Evolutionary conservation across 1,140 invertebrate species (phyloP).

Genomic region (Campoletis sonorensis): DNA sequence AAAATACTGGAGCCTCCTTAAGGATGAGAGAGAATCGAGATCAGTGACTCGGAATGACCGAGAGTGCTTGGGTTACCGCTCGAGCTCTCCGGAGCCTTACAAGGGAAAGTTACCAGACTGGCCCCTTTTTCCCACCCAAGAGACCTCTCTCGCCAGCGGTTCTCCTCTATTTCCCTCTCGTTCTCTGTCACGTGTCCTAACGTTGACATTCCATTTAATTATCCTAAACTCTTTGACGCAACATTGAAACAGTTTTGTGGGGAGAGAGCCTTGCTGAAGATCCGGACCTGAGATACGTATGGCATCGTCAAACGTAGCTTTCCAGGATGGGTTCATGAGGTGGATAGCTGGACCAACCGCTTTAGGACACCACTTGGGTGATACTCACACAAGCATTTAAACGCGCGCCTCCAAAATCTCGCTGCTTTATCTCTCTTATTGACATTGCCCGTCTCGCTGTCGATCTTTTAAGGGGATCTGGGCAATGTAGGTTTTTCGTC

Average conservation of each 20-base stretch:
- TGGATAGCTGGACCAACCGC: slow-evolving; percentile 27
- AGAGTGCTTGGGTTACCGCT: slow-evolving; percentile 22
- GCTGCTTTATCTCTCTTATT: slow-evolving; percentile 32
- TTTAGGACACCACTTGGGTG: slow-evolving; percentile 28
- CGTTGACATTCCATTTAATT: slow-evolving; percentile 52
- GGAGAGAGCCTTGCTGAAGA: not conserved
- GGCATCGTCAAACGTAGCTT: not conserved
- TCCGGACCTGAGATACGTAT: slow-evolving; percentile 17
- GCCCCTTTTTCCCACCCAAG: slow-evolving; percentile 45
- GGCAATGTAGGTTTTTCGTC: not conserved
- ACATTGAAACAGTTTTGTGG: slow-evolving; percentile 33
- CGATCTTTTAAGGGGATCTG: not conserved
- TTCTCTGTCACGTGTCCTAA: slow-evolving; percentile 26
- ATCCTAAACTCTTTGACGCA: slow-evolving; percentile 48
- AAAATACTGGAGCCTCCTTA: not conserved
- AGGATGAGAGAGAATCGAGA: slow-evolving; percentile 38
- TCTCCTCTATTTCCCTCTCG: slow-evolving; percentile 36
- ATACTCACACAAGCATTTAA: not conserved
- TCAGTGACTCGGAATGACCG: slow-evolving; percentile 47
- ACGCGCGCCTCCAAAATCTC: slow-evolving; percentile 1
- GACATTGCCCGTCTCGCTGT: slow-evolving; percentile 22
- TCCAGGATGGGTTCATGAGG: not conserved
- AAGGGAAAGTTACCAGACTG: slow-evolving; percentile 45
- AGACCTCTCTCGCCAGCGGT: slow-evolving; percentile 20
- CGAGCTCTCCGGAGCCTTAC: slow-evolving; percentile 41